Conservation (phyloP, 23 tunicate species). For the Halocynthia aurantium region DNA sequence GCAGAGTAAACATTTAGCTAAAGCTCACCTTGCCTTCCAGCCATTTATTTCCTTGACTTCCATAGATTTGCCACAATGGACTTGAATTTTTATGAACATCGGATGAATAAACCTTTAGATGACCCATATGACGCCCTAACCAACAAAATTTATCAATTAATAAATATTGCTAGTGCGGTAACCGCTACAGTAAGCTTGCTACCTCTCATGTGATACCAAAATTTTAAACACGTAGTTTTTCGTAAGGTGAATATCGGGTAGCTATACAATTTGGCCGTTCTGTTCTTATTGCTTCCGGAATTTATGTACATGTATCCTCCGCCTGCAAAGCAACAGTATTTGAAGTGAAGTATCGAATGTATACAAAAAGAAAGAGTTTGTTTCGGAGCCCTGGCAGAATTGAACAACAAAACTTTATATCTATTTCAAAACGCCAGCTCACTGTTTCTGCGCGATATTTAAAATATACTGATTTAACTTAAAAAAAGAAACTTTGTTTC, state of each 20-base stretch:
- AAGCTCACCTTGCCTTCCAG: constrained; percentile 22
- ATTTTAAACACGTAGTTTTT: constrained; percentile 27
- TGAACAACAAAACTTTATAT: no score
- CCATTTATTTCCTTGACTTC: constrained; percentile 29
- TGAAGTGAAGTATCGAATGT: no score
- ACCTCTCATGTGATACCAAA: constrained; percentile 84
- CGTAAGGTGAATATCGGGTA: not conserved
- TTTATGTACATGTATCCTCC: constrained; percentile 68
- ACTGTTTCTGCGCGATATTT: no score
- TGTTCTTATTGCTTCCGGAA: constrained; percentile 40
- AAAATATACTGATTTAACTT: no score
- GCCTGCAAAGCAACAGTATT: constrained; percentile 8
- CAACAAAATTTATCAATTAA: not conserved
- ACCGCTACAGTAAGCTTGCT: not conserved
- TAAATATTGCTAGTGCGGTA: not conserved
- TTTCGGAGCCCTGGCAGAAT: no score
- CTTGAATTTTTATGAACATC: not conserved
- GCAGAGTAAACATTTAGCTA: not conserved
- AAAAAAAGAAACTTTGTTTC: no score
- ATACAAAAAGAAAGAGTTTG: no score
- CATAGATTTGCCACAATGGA: constrained; percentile 7
- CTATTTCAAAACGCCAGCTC: no score
- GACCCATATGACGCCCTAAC: constrained; percentile 56
- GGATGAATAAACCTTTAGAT: constrained; percentile 20
- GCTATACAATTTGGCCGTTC: constrained; percentile 43